phyloP scores from a whole-genome alignment of 2,888 invertebrate species.

The Odontomyia ornata region DNA sequence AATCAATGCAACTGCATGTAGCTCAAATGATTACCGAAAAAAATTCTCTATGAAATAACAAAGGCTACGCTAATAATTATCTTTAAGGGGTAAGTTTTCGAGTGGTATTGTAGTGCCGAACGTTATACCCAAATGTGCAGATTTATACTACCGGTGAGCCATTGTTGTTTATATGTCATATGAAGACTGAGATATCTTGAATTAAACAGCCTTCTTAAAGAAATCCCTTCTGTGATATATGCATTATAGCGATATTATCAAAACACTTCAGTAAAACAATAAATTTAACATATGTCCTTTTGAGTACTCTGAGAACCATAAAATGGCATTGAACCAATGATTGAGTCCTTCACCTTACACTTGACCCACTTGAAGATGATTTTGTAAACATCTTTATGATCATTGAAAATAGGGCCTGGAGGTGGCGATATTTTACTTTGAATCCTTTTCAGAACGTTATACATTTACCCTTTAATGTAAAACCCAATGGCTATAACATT shows the following conservation, averaged over 20 bases:
- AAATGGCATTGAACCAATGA: conserved; percentile 6
- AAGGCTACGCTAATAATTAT: no score
- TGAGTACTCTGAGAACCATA: not conserved
- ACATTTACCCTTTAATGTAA: conserved; percentile 3
- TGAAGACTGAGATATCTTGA: no score
- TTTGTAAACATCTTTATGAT: conserved; percentile 27
- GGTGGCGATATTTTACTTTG: conserved; percentile 8
- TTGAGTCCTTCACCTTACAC: conserved; percentile 9
- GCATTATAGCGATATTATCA: not conserved
- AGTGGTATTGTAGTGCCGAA: no score
- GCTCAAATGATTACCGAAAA: no score
- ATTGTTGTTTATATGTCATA: no score
- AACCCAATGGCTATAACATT: not conserved
- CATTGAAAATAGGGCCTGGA: not conserved
- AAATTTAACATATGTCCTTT: conserved; percentile 3
- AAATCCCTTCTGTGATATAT: no score
- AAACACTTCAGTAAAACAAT: conserved; percentile 10
- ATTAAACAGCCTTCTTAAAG: no score
- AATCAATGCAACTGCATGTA: no score
- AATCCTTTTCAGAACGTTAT: conserved; percentile 1
- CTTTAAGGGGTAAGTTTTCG: no score
- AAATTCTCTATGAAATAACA: no score
- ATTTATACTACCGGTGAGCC: no score
- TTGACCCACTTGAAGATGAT: not conserved
- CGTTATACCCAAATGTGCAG: no score